These are phyloP conservation scores for Phoenicopterus ruber DNA, from an alignment of 2,113 vertebrate species.

Conservation along the genomic window DNA sequence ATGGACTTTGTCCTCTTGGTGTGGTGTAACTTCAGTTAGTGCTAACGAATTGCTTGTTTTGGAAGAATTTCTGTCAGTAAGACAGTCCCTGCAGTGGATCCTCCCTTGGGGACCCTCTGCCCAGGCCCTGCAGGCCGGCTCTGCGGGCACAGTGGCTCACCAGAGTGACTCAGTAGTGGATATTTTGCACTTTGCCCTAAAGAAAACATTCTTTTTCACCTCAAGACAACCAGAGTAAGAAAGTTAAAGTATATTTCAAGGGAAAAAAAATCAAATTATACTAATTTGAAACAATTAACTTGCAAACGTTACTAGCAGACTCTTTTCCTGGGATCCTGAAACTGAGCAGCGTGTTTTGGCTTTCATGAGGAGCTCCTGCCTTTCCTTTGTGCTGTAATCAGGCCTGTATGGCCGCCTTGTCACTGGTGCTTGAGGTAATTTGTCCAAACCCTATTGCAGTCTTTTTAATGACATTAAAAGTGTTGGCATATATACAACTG, in stretches of 20 bases:
- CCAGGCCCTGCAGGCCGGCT: too few species aligned
- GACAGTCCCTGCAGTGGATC: neutral
- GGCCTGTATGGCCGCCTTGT: neutral
- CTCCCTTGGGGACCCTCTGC: neutral
- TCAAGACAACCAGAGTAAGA: neutral
- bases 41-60: neutral
- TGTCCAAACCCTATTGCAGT: neutral
- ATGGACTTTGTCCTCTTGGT: neutral
- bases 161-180: neutral
- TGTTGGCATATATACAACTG: neutral
- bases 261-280: neutral
- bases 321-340: neutral
- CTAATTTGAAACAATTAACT: neutral
- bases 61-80: neutral
- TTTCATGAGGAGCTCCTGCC: neutral
- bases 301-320: neutral
- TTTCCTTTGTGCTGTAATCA: neutral
- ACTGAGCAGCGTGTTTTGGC: neutral
- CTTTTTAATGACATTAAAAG: neutral
- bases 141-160: rapidly evolving
- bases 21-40: neutral
- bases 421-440: constrained; percentile 7
- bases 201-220: neutral
- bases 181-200: neutral
- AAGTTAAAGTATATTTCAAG: neutral